phyloP scores from a whole-genome alignment of 2,113 vertebrate species.

The Labeo catla region DNA sequence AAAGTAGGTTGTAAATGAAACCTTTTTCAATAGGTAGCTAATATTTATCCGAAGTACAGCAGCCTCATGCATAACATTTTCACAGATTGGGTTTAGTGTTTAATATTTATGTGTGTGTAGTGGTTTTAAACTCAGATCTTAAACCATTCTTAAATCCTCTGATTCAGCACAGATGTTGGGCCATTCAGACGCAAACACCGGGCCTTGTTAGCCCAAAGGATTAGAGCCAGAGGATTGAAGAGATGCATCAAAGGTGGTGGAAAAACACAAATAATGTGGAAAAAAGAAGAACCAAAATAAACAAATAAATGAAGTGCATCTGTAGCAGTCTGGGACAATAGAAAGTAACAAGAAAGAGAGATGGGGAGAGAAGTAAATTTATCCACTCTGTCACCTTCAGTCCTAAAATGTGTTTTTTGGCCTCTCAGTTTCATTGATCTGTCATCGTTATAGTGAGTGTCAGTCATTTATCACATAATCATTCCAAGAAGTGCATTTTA shows the following conservation, averaged over 20 bases:
- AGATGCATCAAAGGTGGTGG: constrained; percentile 72
- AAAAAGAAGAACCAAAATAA: constrained; percentile 60
- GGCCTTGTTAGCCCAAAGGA: constrained; percentile 78
- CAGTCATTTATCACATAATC: constrained; percentile 45
- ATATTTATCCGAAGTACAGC: constrained; percentile 36
- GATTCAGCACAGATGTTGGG: constrained; percentile 77
- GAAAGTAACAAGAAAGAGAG: constrained; percentile 62
- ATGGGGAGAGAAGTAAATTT: constrained; percentile 55
- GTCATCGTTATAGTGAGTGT: constrained; percentile 49
- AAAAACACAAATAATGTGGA: constrained; percentile 58
- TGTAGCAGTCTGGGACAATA: constrained; percentile 65
- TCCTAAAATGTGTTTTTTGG: constrained; percentile 21
- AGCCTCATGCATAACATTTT: constrained; percentile 15
- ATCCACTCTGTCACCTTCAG: not conserved
- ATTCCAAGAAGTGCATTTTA: constrained; percentile 51
- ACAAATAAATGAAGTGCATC: constrained; percentile 66
- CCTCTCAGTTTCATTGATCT: constrained; percentile 54
- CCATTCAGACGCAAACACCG: constrained; percentile 66
- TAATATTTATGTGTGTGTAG: constrained; percentile 60
- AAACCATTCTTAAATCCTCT: constrained; percentile 71
- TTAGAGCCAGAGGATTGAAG: constrained; percentile 68
- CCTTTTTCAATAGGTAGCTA: constrained; percentile 16
- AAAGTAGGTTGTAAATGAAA: constrained; percentile 27
- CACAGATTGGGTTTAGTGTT: constrained; percentile 67
- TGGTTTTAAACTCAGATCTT: constrained; percentile 66